Conservation (phyloP, 2,797 vertebrate genomes). For the Chrysocyon brachyurus region DNA sequence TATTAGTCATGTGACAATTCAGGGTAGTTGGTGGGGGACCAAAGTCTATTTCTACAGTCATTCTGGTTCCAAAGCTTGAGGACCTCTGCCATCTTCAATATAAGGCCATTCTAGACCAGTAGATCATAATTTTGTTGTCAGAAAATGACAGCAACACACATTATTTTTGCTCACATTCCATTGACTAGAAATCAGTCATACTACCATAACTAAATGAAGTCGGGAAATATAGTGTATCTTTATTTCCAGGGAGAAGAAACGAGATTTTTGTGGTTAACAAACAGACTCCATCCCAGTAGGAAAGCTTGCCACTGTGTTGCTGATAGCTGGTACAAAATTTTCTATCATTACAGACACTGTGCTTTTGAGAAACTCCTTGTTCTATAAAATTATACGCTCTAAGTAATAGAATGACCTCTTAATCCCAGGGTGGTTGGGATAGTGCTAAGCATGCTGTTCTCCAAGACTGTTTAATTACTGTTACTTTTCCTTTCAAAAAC, state of each 20-base stretch:
- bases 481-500: not conserved
- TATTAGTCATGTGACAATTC: not conserved
- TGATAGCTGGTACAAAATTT: not conserved
- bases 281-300: fast-evolving
- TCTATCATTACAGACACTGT: not conserved
- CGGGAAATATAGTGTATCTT: not conserved
- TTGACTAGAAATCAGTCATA: not conserved
- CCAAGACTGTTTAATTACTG: not conserved
- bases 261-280: not conserved
- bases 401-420: not conserved
- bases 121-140: not conserved
- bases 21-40: fast-evolving
- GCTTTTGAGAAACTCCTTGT: not conserved
- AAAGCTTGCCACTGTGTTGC: not conserved
- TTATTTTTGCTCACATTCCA: not conserved
- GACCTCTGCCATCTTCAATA: not conserved
- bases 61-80: not conserved
- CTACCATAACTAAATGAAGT: not conserved
- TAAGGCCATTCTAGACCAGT: not conserved
- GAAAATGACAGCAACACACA: not conserved
- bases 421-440: fast-evolving
- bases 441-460: not conserved
- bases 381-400: not conserved
- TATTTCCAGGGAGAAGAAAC: not conserved
- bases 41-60: not conserved